Base-by-base conservation (phyloP, 2,888 invertebrate genomes). In the Philaethria dido region DNA sequence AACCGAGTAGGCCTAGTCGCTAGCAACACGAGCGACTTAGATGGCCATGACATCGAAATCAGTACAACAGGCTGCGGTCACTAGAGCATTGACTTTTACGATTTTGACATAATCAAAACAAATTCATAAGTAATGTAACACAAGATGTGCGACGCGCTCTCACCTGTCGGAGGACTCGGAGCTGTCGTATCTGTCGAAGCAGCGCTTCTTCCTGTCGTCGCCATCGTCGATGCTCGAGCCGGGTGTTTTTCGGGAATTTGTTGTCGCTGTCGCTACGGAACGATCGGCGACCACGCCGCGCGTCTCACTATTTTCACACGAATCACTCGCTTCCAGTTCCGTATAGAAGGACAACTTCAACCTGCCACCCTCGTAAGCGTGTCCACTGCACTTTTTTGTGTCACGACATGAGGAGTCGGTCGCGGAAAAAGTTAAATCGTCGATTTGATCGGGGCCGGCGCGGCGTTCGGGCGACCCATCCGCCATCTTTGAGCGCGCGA, bases 141-240 rank as follows among this genome's bases (percentile, higher is more conserved):
- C 47, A 64, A 62, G 66, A 57, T n/a, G 66, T 67, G 63, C 54
- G 66, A 20, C 50, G 20, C 14, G 18, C 73, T 85, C 94, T 94
- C 89, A 97, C 97, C 97, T 97, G 96, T 97, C 97, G 92, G 97
- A 97, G 83, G 97, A 97, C 93, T 97, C 97, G 82, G 97, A 97
- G 90, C 97, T 97, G 94, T 98, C 97, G 94, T 97, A 97, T 93
- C 97, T 95, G 94, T 97, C 97, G 88, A 96, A 94, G 93, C 97
- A 97, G 92, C 97, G 94, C 93, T 96, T 97, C 93, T 96, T 96
- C 88, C 95, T 94, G 84, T 94, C 95, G 78, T 94, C 94, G 69
- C 92, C 89, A 70, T 85, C 82, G 75, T 78, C 82, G 71, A 74
- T 74, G 77, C 77, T 88, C 81, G 78, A 78, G 75, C 82, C 84